phyloP scores from a whole-genome alignment of 2,888 invertebrate species.

The Acutogordius australiensis region DNA sequence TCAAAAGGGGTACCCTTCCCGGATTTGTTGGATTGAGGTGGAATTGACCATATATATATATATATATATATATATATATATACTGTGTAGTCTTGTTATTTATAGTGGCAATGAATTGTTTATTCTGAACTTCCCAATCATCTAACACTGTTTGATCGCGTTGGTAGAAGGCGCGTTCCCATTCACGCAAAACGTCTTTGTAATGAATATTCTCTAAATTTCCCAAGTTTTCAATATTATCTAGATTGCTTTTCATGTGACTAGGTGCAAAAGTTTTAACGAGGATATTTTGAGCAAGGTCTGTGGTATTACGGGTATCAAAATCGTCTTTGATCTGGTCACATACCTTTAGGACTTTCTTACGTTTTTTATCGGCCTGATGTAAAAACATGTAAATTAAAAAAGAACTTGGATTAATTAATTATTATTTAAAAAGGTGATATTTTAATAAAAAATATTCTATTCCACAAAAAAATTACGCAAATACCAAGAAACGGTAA shows the following conservation, averaged over 20 bases:
- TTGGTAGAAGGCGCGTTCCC: constrained; percentile 38
- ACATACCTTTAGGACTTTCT: constrained; percentile 34
- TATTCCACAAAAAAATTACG: too few relatives aligned
- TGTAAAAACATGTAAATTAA: too few relatives aligned
- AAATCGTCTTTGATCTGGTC: constrained; percentile 26
- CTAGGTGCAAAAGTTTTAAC: neutral
- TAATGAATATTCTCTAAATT: too few relatives aligned
- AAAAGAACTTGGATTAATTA: too few relatives aligned
- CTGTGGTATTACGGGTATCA: too few relatives aligned
- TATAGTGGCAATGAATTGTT: constrained; percentile 43
- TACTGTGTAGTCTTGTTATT: constrained; percentile 65
- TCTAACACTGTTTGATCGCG: constrained; percentile 38
- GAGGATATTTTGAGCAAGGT: neutral
- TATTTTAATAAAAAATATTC: too few relatives aligned
- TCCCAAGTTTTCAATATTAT: constrained; percentile 23
- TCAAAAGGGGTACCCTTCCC: too few relatives aligned
- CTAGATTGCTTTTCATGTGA: too few relatives aligned
- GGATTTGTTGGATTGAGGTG: too few relatives aligned
- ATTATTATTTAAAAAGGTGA: too few relatives aligned
- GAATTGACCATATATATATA: too few relatives aligned
- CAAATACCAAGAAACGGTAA: too few relatives aligned
- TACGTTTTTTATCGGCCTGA: neutral
- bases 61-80: constrained; percentile 13
- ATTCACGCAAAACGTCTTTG: constrained; percentile 36
- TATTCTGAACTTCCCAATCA: constrained; percentile 46